Conservation (phyloP, 2,888 invertebrate species). For the Scrobipalpa costella region DNA sequence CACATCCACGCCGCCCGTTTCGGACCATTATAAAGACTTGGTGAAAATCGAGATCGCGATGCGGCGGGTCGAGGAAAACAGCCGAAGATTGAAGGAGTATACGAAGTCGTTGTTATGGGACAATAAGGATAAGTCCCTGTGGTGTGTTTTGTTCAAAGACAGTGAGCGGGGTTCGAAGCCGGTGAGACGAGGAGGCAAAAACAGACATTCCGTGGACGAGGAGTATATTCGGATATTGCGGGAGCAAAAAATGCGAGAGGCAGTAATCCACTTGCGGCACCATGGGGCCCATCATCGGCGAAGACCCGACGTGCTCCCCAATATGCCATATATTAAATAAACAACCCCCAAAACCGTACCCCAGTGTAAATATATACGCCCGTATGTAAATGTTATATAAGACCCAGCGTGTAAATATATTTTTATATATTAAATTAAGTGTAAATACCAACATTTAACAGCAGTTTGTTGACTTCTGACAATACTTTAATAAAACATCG, state of each 20-base stretch:
- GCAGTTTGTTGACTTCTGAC: conserved; percentile 64
- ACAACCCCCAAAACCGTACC: conserved; percentile 30
- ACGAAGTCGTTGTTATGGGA: conserved; percentile 77
- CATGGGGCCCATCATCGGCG: conserved; percentile 69
- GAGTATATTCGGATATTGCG: conserved; percentile 66
- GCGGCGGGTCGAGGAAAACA: conserved; percentile 77
- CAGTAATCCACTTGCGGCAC: conserved; percentile 72
- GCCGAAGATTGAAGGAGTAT: conserved; percentile 75
- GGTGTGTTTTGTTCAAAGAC: conserved; percentile 78
- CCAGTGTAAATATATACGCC: conserved; percentile 49
- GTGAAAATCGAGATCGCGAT: conserved; percentile 79
- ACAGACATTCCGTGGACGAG: conserved; percentile 62
- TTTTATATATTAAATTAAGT: conserved; percentile 45
- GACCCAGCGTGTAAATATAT: conserved; percentile 63
- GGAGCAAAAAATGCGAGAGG: conserved; percentile 70
- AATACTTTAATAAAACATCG: conserved; percentile 56
- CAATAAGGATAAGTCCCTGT: conserved; percentile 76
- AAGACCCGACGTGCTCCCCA: conserved; percentile 62
- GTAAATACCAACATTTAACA: conserved; percentile 46
- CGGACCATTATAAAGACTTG: conserved; percentile 77
- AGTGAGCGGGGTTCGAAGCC: conserved; percentile 57
- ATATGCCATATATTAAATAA: conserved; percentile 71
- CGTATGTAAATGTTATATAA: conserved; percentile 51
- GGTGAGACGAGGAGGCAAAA: conserved; percentile 46
- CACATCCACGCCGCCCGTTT: conserved; percentile 56